These are phyloP conservation scores for Tragelaphus strepsiceros DNA, from an alignment of 2,113 vertebrate genomes.

Conservation along the genomic window DNA sequence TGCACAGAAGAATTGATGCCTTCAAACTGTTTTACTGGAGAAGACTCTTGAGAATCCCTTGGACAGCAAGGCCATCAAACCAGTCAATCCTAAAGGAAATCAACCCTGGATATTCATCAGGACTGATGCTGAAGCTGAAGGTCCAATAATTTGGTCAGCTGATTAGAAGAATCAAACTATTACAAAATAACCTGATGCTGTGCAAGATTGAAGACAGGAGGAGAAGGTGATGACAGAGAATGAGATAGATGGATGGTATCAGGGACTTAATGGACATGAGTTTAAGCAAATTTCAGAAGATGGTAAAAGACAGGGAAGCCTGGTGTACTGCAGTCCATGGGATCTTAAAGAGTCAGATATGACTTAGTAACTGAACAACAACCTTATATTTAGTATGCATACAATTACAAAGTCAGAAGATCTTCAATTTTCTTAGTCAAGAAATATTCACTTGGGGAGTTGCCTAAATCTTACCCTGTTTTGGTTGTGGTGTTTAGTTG, in stretches of 20 bases:
- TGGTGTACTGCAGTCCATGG: background rate
- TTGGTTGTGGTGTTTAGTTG: background rate
- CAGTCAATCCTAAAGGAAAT: background rate
- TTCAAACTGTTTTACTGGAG: background rate
- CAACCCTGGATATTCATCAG: background rate
- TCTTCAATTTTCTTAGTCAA: background rate
- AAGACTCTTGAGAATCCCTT: background rate
- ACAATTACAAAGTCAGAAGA: background rate
- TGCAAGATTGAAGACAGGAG: background rate
- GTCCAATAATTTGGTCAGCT: background rate
- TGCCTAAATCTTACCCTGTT: background rate
- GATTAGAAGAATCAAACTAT: background rate
- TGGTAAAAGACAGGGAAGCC: background rate
- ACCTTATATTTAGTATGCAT: background rate
- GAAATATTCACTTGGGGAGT: background rate
- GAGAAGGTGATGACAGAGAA: background rate
- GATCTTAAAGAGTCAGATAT: background rate
- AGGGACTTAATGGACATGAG: background rate
- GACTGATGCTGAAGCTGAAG: background rate
- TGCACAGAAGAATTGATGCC: background rate
- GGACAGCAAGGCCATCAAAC: background rate
- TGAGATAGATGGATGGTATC: background rate
- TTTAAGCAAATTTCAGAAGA: background rate
- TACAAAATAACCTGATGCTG: background rate
- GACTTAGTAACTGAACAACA: background rate